Conservation (phyloP, 2,113 vertebrate species). For the Rhabdornis inornatus region DNA sequence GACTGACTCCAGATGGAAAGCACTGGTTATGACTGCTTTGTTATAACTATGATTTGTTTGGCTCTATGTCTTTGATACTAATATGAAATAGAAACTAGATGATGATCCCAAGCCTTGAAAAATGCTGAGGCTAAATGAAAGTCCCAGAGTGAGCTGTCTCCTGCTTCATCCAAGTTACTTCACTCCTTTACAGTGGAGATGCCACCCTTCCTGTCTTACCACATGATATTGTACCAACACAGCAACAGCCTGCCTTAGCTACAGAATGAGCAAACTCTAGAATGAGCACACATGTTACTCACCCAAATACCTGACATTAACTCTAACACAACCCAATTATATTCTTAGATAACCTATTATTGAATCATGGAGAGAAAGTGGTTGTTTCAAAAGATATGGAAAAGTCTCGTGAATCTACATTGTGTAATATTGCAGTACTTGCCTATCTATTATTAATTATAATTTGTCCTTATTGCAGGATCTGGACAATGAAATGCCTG, state of each 20-base stretch:
- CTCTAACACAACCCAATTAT: conserved; percentile 42
- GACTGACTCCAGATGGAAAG: background rate
- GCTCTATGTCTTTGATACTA: background rate
- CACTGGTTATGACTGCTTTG: background rate
- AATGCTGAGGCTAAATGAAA: background rate
- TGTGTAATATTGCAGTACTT: background rate
- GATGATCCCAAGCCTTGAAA: background rate
- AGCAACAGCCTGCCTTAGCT: background rate
- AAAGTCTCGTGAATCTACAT: background rate
- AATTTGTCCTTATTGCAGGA: background rate
- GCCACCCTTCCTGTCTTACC: background rate
- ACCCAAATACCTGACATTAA: background rate
- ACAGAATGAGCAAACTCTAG: background rate
- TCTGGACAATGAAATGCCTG: background rate
- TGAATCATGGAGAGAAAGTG: conserved; percentile 39
- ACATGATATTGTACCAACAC: background rate
- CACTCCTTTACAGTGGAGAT: background rate
- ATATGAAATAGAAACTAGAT: background rate
- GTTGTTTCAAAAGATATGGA: conserved; percentile 8
- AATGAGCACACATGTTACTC: background rate
- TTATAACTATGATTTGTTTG: background rate
- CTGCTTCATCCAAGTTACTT: background rate
- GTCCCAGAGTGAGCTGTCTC: background rate
- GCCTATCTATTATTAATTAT: conserved; percentile 5
- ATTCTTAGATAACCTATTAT: conserved; percentile 19